Evolutionary conservation across 2,888 invertebrate species (phyloP).

Genomic region (Blastobasis adustella): DNA sequence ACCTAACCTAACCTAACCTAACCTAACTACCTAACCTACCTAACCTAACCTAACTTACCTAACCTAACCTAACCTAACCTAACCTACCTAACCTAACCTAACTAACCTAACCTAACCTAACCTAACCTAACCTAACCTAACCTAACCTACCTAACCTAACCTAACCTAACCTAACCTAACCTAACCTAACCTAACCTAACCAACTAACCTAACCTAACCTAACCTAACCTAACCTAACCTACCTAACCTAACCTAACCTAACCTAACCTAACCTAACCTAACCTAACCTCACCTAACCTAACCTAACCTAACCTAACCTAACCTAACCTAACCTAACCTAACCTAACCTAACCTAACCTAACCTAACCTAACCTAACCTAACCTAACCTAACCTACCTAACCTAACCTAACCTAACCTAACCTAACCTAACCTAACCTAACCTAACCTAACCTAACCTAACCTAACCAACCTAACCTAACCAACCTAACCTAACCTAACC

Average conservation of each 20-base stretch:
- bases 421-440: constrained; percentile 18
- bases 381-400: constrained; percentile 13
- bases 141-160: constrained; percentile 13
- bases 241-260: constrained; percentile 13
- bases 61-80: constrained; percentile 15
- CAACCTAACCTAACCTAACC: constrained; percentile 17
- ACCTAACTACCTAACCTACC: too few relatives aligned
- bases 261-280: constrained; percentile 14
- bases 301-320: constrained; percentile 17
- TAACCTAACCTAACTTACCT: constrained; percentile 14
- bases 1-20: constrained; percentile 15
- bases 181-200: constrained; percentile 8
- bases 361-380: constrained; percentile 9
- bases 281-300: constrained; percentile 16
- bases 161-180: constrained; percentile 12
- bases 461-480: constrained; percentile 20
- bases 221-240: constrained; percentile 11
- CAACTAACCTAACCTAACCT: constrained; percentile 12
- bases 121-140: constrained; percentile 13
- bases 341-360: constrained; percentile 17
- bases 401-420: constrained; percentile 16
- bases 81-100: constrained; percentile 8
- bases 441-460: constrained; percentile 19
- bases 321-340: constrained; percentile 17
- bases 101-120: constrained; percentile 14